Evolutionary conservation across 1,140 invertebrate genomes (phyloP), one percentile per base, ranked within the genome.

Genomic region (Drosophila virilis): DNA sequence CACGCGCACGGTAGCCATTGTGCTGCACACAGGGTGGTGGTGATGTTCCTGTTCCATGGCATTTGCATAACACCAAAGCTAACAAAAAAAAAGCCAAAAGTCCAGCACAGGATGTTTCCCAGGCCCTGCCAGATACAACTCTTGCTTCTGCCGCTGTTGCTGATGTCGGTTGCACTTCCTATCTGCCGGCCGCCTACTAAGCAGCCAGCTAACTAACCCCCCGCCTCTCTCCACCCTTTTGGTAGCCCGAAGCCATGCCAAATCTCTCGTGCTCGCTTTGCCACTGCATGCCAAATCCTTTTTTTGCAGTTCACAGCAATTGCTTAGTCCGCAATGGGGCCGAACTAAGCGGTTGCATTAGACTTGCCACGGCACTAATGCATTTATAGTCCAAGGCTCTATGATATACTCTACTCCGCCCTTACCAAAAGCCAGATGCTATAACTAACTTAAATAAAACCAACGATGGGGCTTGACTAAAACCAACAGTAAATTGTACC

Each of bases 1-100:
- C 83, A 88, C 84, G 83, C 83, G 85, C 84, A 88, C 84, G 85
- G 84, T 88, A 88, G 84, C 84, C 77, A 88, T 88, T 88, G 84
- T 89, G 67, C 80, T 84, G 80, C 84, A 78, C 84, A 84, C 85
- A 89, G 84, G 84, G 84, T 84, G 84, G 84, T 85, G 80, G 70
- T 76, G 79, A 78, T 88, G 79, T 67, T 82, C 66, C 66, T 74
- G 58, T 80, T 55, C 57, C 70, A 50, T 71, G 69, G 69, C 70
- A 88, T 88, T 88, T 88, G 83, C 83, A 88, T 88, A 88, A 88
- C 83, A 86, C 82, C 70, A 78, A 61, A 40, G 66, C 66, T 42
- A 60, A 54, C 60, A 35, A 40, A 57, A 71, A 57, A 71, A 71
- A 71, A 72, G 54, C 61, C 55, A 55, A 64, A 65, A 52, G 43